Percentiles rank a stretch among this genome's conserved stretches.
Conservation (phyloP, 2,797 vertebrate genomes). For the Uromys caudimaculatus region DNA sequence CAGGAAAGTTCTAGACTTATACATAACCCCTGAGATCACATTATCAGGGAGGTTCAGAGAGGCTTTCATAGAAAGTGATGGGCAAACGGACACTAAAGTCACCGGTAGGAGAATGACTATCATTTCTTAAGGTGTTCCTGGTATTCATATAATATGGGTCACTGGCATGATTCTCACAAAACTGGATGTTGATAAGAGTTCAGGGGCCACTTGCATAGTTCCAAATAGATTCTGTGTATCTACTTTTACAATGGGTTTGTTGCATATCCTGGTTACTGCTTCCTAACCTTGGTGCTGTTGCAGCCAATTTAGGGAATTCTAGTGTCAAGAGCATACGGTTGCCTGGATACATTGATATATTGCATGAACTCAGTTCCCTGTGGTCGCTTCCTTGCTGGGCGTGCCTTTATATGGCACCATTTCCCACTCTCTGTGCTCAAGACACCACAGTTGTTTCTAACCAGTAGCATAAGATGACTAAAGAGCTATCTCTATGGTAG, state of each 20-base stretch:
- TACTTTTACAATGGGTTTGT: background rate
- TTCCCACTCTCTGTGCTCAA: background rate
- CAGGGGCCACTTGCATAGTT: background rate
- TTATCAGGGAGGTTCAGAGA: background rate
- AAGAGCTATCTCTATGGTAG: background rate
- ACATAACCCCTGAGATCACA: background rate
- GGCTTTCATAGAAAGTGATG: constrained; percentile 27
- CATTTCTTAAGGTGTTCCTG: background rate
- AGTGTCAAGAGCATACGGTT: background rate
- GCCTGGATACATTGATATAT: background rate
- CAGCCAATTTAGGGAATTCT: background rate
- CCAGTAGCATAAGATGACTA: background rate
- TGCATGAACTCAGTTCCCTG: background rate
- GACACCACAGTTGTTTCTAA: constrained; percentile 14
- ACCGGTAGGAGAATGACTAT: background rate
- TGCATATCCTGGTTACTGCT: background rate
- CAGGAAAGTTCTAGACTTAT: background rate
- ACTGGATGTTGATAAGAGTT: background rate
- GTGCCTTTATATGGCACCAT: background rate
- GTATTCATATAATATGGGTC: background rate
- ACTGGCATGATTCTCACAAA: background rate
- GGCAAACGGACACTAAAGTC: background rate
- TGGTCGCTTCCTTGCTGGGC: background rate
- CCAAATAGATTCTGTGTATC: background rate
- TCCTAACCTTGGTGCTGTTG: background rate